phyloP scores from a whole-genome alignment of 1,140 invertebrate species.

The Lepidurus apus region DNA sequence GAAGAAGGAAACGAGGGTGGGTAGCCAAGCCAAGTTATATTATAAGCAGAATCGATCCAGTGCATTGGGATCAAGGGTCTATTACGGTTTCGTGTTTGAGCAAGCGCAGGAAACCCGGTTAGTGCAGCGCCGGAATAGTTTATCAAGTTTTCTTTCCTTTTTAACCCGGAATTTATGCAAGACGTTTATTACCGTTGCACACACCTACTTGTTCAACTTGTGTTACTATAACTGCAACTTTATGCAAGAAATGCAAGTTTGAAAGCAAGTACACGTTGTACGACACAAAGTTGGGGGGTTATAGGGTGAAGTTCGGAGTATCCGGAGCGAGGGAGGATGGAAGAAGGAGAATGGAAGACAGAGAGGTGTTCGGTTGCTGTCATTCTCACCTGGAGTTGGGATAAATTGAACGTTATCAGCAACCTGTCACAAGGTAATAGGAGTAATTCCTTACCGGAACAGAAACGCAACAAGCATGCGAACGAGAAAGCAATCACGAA shows the following conservation, averaged over 20 bases:
- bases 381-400: constrained; percentile 1
- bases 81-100: constrained; percentile 1
- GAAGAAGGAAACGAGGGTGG: not conserved
- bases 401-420: constrained; percentile 22
- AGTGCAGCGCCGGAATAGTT: too few relatives aligned
- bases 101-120: not conserved
- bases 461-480: constrained; percentile 5
- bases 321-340: not conserved
- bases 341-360: constrained; percentile 7
- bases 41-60: not conserved
- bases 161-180: too few relatives aligned
- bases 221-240: not conserved
- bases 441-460: constrained; percentile 1
- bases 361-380: constrained; percentile 6
- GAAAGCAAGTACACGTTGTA: not conserved
- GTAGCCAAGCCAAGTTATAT: not conserved
- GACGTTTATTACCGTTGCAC: too few relatives aligned
- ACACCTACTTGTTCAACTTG: too few relatives aligned
- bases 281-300: not conserved
- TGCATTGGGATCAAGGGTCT: constrained; percentile 18
- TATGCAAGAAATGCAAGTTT: not conserved
- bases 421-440: constrained; percentile 19
- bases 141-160: too few relatives aligned
- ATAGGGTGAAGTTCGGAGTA: not conserved
- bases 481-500: not conserved